Evolutionary conservation across 2,888 invertebrate species (phyloP).

Genomic region (Cerceris rybyensis): DNA sequence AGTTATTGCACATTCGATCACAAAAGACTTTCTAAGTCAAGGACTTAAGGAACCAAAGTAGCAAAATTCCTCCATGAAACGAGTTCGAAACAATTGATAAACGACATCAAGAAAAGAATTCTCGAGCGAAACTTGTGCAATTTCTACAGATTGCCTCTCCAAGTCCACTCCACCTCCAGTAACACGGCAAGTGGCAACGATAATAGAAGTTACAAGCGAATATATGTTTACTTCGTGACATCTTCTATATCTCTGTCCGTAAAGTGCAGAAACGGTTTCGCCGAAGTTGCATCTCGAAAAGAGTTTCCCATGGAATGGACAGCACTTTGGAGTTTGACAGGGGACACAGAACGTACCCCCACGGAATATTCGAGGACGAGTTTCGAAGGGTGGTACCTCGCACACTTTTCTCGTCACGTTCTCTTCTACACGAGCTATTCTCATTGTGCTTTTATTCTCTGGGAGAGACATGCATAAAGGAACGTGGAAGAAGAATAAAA

Average conservation of each 20-base stretch:
- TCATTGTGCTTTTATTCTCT: conserved; percentile 27
- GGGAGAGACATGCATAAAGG: conserved; percentile 5
- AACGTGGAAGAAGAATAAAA: neutral
- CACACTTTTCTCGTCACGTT: conserved; percentile 11
- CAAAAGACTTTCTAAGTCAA: too few relatives aligned
- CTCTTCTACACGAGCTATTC: neutral
- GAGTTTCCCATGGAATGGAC: conserved; percentile 27
- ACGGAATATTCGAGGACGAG: conserved; percentile 12
- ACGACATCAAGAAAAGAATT: conserved; percentile 32
- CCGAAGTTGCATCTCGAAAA: conserved; percentile 40
- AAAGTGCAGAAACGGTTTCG: conserved; percentile 22
- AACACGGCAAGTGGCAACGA: conserved; percentile 14
- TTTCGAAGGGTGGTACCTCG: conserved; percentile 5
- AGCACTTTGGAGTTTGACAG: conserved; percentile 32
- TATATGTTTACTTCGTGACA: conserved; percentile 50
- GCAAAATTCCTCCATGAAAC: conserved; percentile 3
- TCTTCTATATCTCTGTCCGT: conserved; percentile 2
- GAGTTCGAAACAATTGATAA: conserved; percentile 45
- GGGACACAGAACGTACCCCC: conserved; percentile 5
- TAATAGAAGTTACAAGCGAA: conserved; percentile 28
- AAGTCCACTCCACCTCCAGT: conserved; percentile 34
- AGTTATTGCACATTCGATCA: too few relatives aligned
- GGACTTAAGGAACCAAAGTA: conserved; percentile 38
- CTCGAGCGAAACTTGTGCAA: conserved; percentile 45
- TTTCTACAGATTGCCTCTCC: conserved; percentile 45